Percentiles rank a stretch among this genome's conserved stretches.
Conservation (phyloP, 2,888 invertebrate genomes). For the Erebia aethiops region DNA sequence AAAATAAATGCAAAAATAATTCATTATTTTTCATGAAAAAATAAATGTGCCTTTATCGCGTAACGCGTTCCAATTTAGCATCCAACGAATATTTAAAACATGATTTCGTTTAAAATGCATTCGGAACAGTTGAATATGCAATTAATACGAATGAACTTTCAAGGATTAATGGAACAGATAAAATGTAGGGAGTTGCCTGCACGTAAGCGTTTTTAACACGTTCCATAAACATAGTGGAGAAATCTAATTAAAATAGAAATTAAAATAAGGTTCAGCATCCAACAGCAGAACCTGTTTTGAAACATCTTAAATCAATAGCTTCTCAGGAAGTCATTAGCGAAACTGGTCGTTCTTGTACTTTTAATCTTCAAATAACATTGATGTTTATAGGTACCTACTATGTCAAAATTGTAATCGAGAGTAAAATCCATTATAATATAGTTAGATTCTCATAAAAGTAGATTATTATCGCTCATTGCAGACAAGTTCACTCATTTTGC, state of each 20-base stretch:
- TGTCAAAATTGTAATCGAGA: not conserved
- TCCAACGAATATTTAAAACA: constrained; percentile 28
- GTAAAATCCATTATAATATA: not conserved
- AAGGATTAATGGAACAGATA: constrained; percentile 26
- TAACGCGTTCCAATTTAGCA: not conserved
- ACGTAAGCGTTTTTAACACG: constrained; percentile 7
- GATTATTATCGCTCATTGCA: not conserved
- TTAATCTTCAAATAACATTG: not conserved
- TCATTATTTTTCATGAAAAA: not conserved
- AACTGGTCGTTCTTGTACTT: constrained; percentile 10
- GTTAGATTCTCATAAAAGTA: not conserved
- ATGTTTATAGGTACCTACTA: not conserved
- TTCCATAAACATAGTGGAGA: not conserved
- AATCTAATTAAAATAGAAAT: not conserved
- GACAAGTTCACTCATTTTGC: not conserved
- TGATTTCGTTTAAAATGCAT: constrained; percentile 27
- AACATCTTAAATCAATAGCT: not conserved
- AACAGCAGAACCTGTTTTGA: not conserved
- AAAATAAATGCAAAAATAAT: no score
- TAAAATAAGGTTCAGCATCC: not conserved
- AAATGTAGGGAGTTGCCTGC: not conserved
- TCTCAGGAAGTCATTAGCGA: constrained; percentile 2
- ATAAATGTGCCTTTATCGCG: not conserved
- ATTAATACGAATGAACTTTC: constrained; percentile 27
- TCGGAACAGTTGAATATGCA: constrained; percentile 29